A percentile compares a stretch with the other conserved stretches of the same genome.
Conservation (phyloP, 2,888 invertebrate species). For the Cephalotes varians region DNA sequence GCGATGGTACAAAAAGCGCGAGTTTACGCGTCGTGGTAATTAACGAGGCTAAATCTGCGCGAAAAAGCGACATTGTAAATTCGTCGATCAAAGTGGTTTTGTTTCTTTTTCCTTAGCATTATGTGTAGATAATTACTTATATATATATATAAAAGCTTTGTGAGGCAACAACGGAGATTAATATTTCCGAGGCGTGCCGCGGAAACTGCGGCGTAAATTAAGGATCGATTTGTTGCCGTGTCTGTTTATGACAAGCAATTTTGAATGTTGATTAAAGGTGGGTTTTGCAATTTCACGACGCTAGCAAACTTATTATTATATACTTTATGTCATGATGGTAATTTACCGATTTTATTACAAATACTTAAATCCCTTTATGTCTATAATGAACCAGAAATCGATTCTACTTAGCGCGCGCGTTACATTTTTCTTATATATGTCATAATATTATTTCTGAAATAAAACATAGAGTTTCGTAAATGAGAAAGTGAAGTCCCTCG, state of each 20-base stretch:
- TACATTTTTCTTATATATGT: not conserved
- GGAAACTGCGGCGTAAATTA: slow-evolving; percentile 34
- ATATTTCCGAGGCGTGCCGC: slow-evolving; percentile 20
- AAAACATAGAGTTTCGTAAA: not conserved
- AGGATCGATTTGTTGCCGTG: slow-evolving; percentile 23
- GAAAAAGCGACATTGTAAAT: slow-evolving; percentile 26
- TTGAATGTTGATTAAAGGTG: slow-evolving; percentile 32
- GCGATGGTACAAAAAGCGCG: not conserved
- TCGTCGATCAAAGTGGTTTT: not conserved
- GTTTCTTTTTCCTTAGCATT: not conserved
- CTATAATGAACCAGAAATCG: not conserved
- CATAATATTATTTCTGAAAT: not conserved
- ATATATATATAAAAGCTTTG: not conserved
- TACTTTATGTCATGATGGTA: not conserved
- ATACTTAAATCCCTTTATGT: not conserved
- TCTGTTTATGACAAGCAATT: slow-evolving; percentile 28
- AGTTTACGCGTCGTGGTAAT: not conserved
- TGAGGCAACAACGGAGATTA: slow-evolving; percentile 9
- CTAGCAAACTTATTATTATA: slow-evolving; percentile 4
- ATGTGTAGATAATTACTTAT: slow-evolving; percentile 16
- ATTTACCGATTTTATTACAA: slow-evolving; percentile 19
- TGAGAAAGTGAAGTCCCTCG: not conserved
- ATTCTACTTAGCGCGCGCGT: not conserved
- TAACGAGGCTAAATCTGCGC: slow-evolving; percentile 28
- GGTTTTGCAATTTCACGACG: slow-evolving; percentile 11